Percentiles rank a stretch among this genome's conserved stretches.
Evolutionary conservation across 2,888 invertebrate genomes (phyloP).

Genomic region (Drosophila longiperda): DNA sequence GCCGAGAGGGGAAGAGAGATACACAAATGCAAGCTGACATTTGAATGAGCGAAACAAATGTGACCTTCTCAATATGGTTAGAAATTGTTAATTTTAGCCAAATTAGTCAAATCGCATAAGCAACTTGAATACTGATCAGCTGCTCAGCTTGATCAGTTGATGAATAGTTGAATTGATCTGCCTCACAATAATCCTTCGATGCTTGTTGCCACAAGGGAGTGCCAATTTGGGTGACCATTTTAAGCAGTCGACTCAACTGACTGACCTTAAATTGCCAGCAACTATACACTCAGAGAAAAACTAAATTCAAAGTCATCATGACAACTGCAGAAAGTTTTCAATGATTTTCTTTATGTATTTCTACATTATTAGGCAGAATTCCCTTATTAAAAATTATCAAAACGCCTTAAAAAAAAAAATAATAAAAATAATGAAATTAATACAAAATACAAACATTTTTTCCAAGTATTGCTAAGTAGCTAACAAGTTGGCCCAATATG

Average conservation of each 20-base stretch:
- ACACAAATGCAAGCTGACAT: slow-evolving; percentile 65
- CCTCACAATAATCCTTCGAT: slow-evolving; percentile 53
- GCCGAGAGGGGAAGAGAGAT: slow-evolving; percentile 23
- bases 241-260: background rate
- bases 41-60: slow-evolving; percentile 74
- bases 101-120: slow-evolving; percentile 60
- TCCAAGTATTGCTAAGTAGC: slow-evolving; percentile 9
- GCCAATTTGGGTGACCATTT: slow-evolving; percentile 5
- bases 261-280: background rate
- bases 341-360: background rate
- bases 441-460: background rate
- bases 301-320: background rate
- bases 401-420: background rate
- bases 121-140: slow-evolving; percentile 40
- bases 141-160: slow-evolving; percentile 22
- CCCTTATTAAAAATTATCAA: background rate
- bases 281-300: background rate
- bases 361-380: slow-evolving; percentile 22
- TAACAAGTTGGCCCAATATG: slow-evolving; percentile 52
- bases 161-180: slow-evolving; percentile 28
- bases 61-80: slow-evolving; percentile 79
- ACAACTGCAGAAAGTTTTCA: background rate
- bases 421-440: background rate
- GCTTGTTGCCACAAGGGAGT: slow-evolving; percentile 55
- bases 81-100: slow-evolving; percentile 69